Evolutionary conservation across 2,797 vertebrate species (phyloP).

Genomic region (Ceryle rudis): DNA sequence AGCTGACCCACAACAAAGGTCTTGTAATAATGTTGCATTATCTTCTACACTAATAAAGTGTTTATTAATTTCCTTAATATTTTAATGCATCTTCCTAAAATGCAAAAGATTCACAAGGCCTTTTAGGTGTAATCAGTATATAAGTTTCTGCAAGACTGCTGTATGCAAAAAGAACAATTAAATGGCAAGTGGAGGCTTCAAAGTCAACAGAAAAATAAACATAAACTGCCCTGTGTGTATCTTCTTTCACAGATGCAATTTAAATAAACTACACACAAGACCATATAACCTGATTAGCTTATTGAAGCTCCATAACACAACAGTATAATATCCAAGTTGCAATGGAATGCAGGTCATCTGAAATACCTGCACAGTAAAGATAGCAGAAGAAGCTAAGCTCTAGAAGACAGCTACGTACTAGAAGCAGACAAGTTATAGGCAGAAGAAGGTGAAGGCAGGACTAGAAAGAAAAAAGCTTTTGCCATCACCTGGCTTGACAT

Average conservation of each 20-base stretch:
- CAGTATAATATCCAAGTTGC: background rate
- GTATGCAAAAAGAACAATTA: background rate
- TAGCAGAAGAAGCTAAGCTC: background rate
- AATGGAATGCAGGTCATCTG: background rate
- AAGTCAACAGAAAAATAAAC: conserved; percentile 20
- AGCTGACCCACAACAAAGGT: background rate
- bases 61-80: background rate
- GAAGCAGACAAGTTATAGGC: background rate
- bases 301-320: background rate
- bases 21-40: background rate
- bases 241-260: background rate
- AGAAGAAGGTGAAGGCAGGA: background rate
- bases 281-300: background rate
- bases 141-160: background rate
- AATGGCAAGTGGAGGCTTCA: background rate
- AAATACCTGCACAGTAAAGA: background rate
- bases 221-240: background rate
- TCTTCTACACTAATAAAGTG: background rate
- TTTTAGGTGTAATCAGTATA: background rate
- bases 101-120: background rate
- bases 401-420: background rate
- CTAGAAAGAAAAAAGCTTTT: background rate
- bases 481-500: background rate
- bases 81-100: background rate
- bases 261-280: background rate